A percentile compares a stretch with the other conserved stretches of the same genome.
phyloP scores from a whole-genome alignment of 2,797 vertebrate species.

The Pseudochaenichthys georgianus region DNA sequence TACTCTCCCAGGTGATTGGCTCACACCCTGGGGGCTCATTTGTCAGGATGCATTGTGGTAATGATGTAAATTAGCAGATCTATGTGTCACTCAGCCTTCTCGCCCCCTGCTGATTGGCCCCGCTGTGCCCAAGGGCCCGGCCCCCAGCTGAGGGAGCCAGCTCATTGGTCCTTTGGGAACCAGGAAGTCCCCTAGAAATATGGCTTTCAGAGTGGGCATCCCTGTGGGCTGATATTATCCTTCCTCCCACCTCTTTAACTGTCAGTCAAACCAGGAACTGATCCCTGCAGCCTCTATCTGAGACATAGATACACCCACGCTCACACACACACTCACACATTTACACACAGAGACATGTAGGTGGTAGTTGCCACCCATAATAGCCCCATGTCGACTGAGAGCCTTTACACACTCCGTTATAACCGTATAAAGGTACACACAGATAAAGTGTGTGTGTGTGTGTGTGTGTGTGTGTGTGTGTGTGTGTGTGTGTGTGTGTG shows the following conservation, averaged over 20 bases:
- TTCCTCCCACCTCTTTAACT: constrained; percentile 74
- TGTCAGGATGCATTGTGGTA: constrained; percentile 85
- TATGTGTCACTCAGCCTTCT: constrained; percentile 81
- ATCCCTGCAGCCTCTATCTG: constrained; percentile 62
- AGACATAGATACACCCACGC: constrained; percentile 46
- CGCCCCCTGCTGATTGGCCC: constrained; percentile 80
- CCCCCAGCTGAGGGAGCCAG: constrained; percentile 75
- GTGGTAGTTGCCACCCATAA: constrained; percentile 37
- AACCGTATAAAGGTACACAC: constrained; percentile 23
- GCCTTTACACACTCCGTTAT: constrained; percentile 31
- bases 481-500: constrained; percentile 11
- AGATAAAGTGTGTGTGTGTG: constrained; percentile 17
- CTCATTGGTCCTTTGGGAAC: constrained; percentile 85
- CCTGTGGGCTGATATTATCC: constrained; percentile 77
- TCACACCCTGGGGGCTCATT: constrained; percentile 84
- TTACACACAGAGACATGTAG: constrained; percentile 23
- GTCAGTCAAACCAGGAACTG: constrained; percentile 73
- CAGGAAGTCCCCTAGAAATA: constrained; percentile 80
- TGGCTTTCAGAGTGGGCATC: constrained; percentile 76
- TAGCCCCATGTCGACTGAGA: constrained; percentile 33
- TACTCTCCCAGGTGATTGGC: constrained; percentile 86
- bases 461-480: constrained; percentile 34
- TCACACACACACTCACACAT: constrained; percentile 16
- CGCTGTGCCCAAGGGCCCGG: constrained; percentile 72
- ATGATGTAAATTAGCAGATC: constrained; percentile 87